A percentile compares a stretch with the other conserved stretches of the same genome.
phyloP scores from a whole-genome alignment of 1,140 invertebrate species.

The Drosophila bipectinata region DNA sequence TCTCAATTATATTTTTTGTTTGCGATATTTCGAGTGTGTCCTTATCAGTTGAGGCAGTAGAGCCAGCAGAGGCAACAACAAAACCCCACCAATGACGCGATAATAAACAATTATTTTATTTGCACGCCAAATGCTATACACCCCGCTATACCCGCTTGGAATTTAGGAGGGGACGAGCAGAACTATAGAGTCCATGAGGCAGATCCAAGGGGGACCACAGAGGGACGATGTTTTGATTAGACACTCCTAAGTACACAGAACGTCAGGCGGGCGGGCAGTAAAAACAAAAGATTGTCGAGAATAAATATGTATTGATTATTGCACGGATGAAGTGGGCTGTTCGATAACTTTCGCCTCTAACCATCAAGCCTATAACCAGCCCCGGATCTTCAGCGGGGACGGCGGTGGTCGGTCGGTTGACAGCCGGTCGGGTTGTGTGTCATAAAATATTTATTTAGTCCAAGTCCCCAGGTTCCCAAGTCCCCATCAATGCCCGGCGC shows the following conservation, averaged over 20 bases:
- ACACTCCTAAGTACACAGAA: conserved; percentile 47
- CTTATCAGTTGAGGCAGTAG: conserved; percentile 52
- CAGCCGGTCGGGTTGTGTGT: conserved; percentile 8
- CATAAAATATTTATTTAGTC: conserved; percentile 25
- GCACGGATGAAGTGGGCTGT: conserved; percentile 61
- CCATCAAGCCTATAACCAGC: not conserved
- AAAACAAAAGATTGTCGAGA: conserved; percentile 46
- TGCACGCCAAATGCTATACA: conserved; percentile 49
- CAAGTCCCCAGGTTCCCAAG: not conserved
- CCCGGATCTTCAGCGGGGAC: not conserved
- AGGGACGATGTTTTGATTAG: conserved; percentile 61
- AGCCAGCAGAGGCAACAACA: conserved; percentile 23
- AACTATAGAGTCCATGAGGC: too few relatives aligned
- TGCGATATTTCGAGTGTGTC: conserved; percentile 51
- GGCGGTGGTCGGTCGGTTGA: not conserved
- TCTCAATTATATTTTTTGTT: conserved; percentile 24
- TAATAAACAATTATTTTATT: conserved; percentile 64
- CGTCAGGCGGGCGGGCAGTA: conserved; percentile 28
- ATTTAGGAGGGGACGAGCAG: too few relatives aligned
- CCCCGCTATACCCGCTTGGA: not conserved
- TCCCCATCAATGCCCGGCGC: not conserved
- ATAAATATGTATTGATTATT: conserved; percentile 48
- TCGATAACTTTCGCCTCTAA: conserved; percentile 54
- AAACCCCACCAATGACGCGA: conserved; percentile 52
- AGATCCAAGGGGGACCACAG: not conserved